A percentile compares a stretch with the other conserved stretches of the same genome.
Conservation (phyloP, 23 tunicate genomes). For the Ciona savignyi region DNA sequence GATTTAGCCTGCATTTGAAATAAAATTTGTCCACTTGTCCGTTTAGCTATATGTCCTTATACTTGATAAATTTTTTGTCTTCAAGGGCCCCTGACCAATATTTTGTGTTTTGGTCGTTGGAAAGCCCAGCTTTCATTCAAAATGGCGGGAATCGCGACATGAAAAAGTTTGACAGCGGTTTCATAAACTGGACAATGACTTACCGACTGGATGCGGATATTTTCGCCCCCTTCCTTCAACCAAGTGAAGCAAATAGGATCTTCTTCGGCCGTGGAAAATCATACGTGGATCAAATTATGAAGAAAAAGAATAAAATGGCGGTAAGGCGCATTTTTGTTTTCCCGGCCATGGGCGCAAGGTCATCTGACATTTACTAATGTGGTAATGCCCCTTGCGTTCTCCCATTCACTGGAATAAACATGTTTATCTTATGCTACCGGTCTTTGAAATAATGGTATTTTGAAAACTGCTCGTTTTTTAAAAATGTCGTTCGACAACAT, state of each 20-base stretch:
- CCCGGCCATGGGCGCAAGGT: too few relatives aligned
- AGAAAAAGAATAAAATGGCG: slow-evolving; percentile 6
- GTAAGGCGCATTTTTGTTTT: too few relatives aligned
- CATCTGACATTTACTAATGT: too few relatives aligned
- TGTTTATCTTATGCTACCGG: too few relatives aligned
- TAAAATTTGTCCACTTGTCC: too few relatives aligned
- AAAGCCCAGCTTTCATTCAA: slow-evolving; percentile 2
- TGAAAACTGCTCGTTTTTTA: too few relatives aligned
- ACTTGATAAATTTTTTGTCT: not conserved
- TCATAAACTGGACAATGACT: slow-evolving; percentile 37
- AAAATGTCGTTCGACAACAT: too few relatives aligned
- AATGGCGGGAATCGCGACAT: not conserved
- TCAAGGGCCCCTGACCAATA: slow-evolving; percentile 16
- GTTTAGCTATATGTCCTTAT: too few relatives aligned
- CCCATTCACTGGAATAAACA: too few relatives aligned
- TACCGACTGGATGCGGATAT: slow-evolving; percentile 20
- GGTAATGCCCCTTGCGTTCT: too few relatives aligned
- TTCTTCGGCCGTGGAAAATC: not conserved
- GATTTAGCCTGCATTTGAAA: too few relatives aligned
- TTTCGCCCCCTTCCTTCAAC: slow-evolving; percentile 3
- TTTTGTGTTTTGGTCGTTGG: slow-evolving; percentile 14
- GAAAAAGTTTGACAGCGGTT: not conserved
- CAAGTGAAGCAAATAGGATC: not conserved
- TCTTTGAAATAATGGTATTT: too few relatives aligned
- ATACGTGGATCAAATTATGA: slow-evolving; percentile 9